A percentile compares a stretch with the other conserved stretches of the same genome.
These are phyloP conservation scores for Turdus rufiventris DNA, from an alignment of 2,113 vertebrate genomes.

Conservation along the genomic window DNA sequence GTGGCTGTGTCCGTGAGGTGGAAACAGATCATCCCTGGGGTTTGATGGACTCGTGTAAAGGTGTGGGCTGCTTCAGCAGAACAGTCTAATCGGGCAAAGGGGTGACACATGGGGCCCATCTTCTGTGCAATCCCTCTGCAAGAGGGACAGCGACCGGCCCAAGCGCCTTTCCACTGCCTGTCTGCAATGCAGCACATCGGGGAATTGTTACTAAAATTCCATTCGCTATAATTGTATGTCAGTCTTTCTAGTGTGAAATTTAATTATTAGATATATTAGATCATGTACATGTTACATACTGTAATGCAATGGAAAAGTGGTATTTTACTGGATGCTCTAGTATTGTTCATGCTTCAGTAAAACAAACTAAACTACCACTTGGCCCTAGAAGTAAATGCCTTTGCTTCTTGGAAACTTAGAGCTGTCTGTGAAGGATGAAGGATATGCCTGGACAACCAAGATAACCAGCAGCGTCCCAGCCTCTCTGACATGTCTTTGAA, in stretches of 20 bases:
- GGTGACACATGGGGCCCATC: accelerated
- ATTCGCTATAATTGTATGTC: neutral
- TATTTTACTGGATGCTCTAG: neutral
- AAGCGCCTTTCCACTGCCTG: neutral
- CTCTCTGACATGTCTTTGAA: neutral
- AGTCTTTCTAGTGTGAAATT: neutral
- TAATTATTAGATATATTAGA: too few relatives aligned
- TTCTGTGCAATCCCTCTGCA: neutral
- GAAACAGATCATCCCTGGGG: accelerated
- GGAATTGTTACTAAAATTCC: neutral
- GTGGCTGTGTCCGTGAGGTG: accelerated
- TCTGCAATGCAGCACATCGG: accelerated
- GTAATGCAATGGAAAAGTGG: neutral
- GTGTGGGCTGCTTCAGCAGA: neutral
- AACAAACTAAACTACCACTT: neutral
- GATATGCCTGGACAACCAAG: neutral
- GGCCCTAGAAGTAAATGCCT: neutral
- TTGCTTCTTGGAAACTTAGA: neutral
- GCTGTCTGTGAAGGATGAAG: neutral
- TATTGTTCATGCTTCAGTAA: neutral
- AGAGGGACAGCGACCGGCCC: accelerated
- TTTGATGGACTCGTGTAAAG: neutral
- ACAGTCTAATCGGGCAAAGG: too few relatives aligned
- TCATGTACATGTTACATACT: neutral
- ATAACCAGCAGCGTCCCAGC: neutral